Base-by-base conservation (phyloP, 2,113 vertebrate species). In the Limnothrissa miodon region DNA sequence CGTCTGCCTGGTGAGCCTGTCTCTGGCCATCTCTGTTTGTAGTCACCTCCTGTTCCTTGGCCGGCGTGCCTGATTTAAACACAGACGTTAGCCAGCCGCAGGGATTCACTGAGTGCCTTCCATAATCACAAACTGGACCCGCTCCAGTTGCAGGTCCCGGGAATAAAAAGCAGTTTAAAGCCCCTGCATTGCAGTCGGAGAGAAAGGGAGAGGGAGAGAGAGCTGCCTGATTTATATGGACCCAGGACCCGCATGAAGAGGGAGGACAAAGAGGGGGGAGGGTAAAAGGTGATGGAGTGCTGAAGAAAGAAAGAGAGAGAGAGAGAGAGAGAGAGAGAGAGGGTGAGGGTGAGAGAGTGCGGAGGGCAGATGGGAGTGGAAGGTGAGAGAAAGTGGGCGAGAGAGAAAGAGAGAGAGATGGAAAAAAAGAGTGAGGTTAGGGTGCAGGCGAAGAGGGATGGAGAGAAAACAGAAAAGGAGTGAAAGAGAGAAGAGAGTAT, bases 41-140 rank as follows among this genome's bases (percentile, higher is more conserved):
- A 39, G 15, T 3, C 29, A 36, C 33, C 82, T 15, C 44, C 44
- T 45, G 48, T 78, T 36, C 33, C 53, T 39, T 5, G 8, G 10
- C 11, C 15, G 8, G 10, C 11, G 39, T 39, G 59, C 80, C 80
- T 89, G 83, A 88, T 90, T 91, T 89, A 87, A 66, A 29, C 79
- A 84, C 51, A 15, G 82, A 66, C 85, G 51, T 90, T 79, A 84
- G 33, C 86, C 84, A 74, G 78, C 86, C 48, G 45, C 84, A 81
- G 86, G 82, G 48, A 85, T 80, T 86, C 84, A 84, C 82, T 81
- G 79, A 74, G 83, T 83, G 62, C 48, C 48, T 81, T 70, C 80
- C 88, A 79, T 87, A 89, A 89, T 87, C 86, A 81, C 84, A 85
- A 66, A 78, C 85, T 87, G 86, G 85, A 89, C 70, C 70, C 29